Evolutionary conservation across 2,888 invertebrate species (phyloP).

Genomic region (Limnephilus auricula): DNA sequence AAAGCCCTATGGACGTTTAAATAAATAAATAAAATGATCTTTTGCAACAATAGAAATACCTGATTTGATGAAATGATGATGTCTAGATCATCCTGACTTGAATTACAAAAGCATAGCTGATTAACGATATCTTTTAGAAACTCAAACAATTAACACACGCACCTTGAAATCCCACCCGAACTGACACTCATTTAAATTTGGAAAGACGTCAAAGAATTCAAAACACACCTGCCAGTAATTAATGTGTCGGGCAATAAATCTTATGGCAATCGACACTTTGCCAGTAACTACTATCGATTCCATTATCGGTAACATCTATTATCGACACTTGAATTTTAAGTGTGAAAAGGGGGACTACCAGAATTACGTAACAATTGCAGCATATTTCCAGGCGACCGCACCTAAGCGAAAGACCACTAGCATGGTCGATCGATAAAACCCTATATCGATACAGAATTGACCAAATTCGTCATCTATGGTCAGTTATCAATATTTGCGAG

Average conservation of each 20-base stretch:
- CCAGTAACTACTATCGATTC: not conserved
- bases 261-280: not conserved
- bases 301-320: not conserved
- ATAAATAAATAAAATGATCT: too few relatives aligned
- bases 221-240: not conserved
- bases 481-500: too few relatives aligned
- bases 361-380: not conserved
- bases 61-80: not conserved
- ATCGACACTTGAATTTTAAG: conserved; percentile 1
- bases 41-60: not conserved
- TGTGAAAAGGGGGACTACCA: not conserved
- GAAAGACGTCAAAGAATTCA: not conserved
- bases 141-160: not conserved
- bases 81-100: not conserved
- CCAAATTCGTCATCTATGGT: too few relatives aligned
- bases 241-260: not conserved
- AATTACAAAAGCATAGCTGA: not conserved
- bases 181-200: not conserved
- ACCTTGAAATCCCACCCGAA: not conserved
- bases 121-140: not conserved
- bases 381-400: not conserved
- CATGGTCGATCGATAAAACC: too few relatives aligned
- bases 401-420: too few relatives aligned
- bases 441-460: too few relatives aligned
- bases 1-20: too few relatives aligned